phyloP scores from a whole-genome alignment of 2,888 invertebrate species.

The Sicus ferrugineus region DNA sequence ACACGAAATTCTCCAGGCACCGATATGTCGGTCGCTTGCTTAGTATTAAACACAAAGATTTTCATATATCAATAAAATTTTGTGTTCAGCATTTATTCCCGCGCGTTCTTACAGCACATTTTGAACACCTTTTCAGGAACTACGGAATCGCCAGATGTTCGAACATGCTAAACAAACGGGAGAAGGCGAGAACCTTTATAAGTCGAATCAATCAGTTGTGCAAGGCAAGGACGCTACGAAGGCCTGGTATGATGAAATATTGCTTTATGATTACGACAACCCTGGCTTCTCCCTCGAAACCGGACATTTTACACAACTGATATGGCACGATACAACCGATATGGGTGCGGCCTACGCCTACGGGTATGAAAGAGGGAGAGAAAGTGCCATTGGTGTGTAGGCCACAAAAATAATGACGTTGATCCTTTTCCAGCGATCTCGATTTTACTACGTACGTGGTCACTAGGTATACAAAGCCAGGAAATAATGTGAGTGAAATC shows the following conservation, averaged over 20 bases:
- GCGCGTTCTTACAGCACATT: background rate
- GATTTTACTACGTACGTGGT: too few species aligned
- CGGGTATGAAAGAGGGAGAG: too few species aligned
- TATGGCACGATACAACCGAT: constrained; percentile 80
- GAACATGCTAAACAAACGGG: constrained; percentile 72
- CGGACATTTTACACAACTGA: constrained; percentile 86
- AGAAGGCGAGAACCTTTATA: constrained; percentile 88
- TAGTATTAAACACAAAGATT: too few species aligned
- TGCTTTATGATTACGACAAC: constrained; percentile 72
- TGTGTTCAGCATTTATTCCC: background rate
- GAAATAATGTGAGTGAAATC: too few species aligned
- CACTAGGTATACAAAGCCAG: too few species aligned
- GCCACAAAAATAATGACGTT: too few species aligned
- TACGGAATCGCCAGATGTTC: constrained; percentile 76
- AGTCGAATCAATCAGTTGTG: constrained; percentile 74
- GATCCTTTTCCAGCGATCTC: too few species aligned
- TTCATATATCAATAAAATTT: background rate
- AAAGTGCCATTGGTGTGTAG: too few species aligned
- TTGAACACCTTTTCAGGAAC: constrained; percentile 72
- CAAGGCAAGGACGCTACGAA: constrained; percentile 78
- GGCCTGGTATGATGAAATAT: constrained; percentile 82
- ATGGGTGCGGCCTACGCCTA: constrained; percentile 75
- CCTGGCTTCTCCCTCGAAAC: constrained; percentile 69
- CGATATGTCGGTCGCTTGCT: too few species aligned
- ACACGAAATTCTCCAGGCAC: too few species aligned